phyloP scores from a whole-genome alignment of 2,888 invertebrate genomes.

The Teinopalpus imperialis region DNA sequence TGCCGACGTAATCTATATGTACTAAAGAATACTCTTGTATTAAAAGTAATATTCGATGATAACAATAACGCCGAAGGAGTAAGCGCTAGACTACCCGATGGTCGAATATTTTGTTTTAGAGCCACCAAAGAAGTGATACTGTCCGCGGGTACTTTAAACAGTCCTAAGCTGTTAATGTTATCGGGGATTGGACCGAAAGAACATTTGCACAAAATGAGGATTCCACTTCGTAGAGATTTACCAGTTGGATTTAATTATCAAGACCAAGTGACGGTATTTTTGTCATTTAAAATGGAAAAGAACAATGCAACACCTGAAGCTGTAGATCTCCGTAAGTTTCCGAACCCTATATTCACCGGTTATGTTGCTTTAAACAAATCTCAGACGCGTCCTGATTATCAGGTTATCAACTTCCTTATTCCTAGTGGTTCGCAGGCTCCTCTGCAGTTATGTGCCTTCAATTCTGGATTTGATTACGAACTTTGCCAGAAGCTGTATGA shows the following conservation, averaged over 20 bases:
- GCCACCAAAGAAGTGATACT: constrained; percentile 45
- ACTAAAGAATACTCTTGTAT: constrained; percentile 33
- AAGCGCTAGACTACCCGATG: constrained; percentile 23
- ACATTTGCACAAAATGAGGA: constrained; percentile 38
- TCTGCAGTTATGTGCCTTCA: constrained; percentile 51
- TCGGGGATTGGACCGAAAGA: constrained; percentile 49
- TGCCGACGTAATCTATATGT: constrained; percentile 77
- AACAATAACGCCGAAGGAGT: constrained; percentile 38
- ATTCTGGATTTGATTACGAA: constrained; percentile 60
- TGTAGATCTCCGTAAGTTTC: constrained; percentile 26
- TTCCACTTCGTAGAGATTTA: constrained; percentile 38
- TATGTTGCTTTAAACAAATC: constrained; percentile 37
- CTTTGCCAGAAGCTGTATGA: constrained; percentile 38
- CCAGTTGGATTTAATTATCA: constrained; percentile 47
- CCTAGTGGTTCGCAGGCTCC: constrained; percentile 21
- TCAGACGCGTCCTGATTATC: constrained; percentile 39
- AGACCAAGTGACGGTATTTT: constrained; percentile 35
- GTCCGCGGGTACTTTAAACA: constrained; percentile 45
- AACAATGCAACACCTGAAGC: background rate
- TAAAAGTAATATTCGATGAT: constrained; percentile 36
- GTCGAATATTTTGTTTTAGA: constrained; percentile 29
- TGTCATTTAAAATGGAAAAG: constrained; percentile 29
- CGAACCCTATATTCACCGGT: constrained; percentile 31
- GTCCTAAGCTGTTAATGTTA: constrained; percentile 46
- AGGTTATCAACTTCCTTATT: constrained; percentile 30